Conservation (phyloP, 2,797 vertebrate genomes). For the Hylomyscus alleni region DNA sequence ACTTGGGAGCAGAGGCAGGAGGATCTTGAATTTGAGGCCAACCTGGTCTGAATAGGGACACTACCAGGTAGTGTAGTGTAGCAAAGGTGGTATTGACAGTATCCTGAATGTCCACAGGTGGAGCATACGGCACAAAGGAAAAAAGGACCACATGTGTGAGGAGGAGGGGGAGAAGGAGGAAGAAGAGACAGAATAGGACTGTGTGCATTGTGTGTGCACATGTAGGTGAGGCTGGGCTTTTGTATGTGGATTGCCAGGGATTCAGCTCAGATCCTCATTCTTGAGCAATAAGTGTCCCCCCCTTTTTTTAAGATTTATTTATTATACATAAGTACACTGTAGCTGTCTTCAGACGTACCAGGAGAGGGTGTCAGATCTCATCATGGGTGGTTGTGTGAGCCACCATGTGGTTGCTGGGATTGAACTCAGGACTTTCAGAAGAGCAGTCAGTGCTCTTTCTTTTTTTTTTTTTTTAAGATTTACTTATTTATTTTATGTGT, state of each 20-base stretch:
- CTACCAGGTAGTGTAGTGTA: not conserved
- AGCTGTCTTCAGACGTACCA: no score
- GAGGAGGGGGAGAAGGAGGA: not conserved
- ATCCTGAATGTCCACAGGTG: constrained; percentile 58
- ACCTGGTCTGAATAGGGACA: not conserved
- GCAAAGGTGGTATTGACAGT: constrained; percentile 14
- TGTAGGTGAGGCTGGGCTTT: not conserved
- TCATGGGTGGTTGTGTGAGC: no score
- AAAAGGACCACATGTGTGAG: not conserved
- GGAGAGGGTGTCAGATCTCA: no score
- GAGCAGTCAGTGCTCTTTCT: not conserved
- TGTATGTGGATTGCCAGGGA: no score
- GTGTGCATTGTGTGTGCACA: not conserved
- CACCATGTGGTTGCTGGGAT: no score
- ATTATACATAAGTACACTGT: no score
- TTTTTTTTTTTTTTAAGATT: no score
- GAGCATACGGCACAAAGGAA: constrained; percentile 53
- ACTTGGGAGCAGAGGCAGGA: not conserved
- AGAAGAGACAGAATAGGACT: no score
- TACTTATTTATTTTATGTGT: no score
- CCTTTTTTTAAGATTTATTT: no score
- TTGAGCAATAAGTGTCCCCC: not conserved
- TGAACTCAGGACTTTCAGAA: no score
- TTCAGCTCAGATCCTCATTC: not conserved
- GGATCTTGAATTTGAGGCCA: not conserved